Evolutionary conservation across 2,797 vertebrate species (phyloP), one percentile per base, ranked within the genome.

Genomic region (Thripadectes ignobilis): DNA sequence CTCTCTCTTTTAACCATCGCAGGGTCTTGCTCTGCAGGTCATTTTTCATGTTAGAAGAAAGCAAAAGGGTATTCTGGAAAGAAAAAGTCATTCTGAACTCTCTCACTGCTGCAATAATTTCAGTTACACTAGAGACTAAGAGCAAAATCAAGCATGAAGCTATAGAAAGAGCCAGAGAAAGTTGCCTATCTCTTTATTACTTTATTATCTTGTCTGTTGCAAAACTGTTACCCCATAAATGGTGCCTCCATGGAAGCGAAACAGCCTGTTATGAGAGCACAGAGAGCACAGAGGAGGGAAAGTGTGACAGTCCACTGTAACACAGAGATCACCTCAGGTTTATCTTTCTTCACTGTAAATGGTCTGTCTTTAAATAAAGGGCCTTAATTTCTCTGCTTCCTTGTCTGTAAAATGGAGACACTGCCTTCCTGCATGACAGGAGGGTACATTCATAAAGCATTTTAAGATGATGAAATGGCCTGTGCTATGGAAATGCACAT

Each of bases 401-500:
- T 23, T 45, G 14, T n/a, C 32, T 57, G 6, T 76, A 69, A 92
- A 86, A 79, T 52, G 52, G 66, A 89, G 36, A 57, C 19, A 3
- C 4, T 72, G 26, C 71, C 67, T 69, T 84, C 24, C 89, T 76
- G 32, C 39, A 6, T 62, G 72, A 58, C 34, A 26, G 67, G 15
- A 52, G 29, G 34, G 36, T 78, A 43, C 66, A 66, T 36, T 55
- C 52, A 38, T 32, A 36, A 86, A 86, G 55, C 67, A 61, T 48
- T 93, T 93, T 46, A 46, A 65, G 57, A 79, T 78, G 69, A 95
- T 92, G 67, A 79, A 87, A 94, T 68, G 80, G 57, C 46, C 58
- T 58, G 66, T 73, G 73, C 80, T 54, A 4, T 13, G 74, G 77
- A 95, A 93, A 85, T 93, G 83, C 69, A 93, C 67, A 32, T 95